Evolutionary conservation across 2,113 vertebrate genomes (phyloP).

Genomic region (Rafetus swinhoei): DNA sequence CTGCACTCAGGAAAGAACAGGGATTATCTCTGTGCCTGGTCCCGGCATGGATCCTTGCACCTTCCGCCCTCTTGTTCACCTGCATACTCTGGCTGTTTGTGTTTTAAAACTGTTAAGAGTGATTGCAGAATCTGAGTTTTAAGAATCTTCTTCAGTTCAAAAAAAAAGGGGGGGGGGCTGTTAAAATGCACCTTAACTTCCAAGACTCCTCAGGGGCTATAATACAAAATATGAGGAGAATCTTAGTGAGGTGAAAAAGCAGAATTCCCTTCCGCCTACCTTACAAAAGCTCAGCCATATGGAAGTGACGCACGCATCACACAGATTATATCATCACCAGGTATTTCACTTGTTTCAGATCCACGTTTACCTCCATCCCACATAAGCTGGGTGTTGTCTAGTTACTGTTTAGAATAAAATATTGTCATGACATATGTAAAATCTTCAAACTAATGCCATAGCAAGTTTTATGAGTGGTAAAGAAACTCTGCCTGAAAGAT

Average conservation of each 20-base stretch:
- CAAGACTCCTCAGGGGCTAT: background rate
- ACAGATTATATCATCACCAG: background rate
- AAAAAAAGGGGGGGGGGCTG: background rate
- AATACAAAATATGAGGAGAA: background rate
- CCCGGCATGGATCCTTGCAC: background rate
- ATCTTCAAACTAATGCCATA: background rate
- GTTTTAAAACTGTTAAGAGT: background rate
- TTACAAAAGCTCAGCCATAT: background rate
- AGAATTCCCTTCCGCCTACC: fast-evolving
- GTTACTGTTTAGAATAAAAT: background rate
- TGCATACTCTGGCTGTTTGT: background rate
- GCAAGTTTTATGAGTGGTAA: background rate
- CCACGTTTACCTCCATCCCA: background rate
- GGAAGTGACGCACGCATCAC: background rate
- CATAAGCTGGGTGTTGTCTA: background rate
- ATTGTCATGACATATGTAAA: background rate
- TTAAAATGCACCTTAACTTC: background rate
- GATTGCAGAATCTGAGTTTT: background rate
- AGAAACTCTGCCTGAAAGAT: background rate
- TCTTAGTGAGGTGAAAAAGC: background rate
- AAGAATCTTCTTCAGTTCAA: background rate
- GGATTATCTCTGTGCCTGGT: background rate
- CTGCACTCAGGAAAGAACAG: background rate
- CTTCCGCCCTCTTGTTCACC: background rate
- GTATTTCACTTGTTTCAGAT: background rate